phyloP scores from a whole-genome alignment of 2,888 invertebrate genomes.

The Parnassius glacialis region DNA sequence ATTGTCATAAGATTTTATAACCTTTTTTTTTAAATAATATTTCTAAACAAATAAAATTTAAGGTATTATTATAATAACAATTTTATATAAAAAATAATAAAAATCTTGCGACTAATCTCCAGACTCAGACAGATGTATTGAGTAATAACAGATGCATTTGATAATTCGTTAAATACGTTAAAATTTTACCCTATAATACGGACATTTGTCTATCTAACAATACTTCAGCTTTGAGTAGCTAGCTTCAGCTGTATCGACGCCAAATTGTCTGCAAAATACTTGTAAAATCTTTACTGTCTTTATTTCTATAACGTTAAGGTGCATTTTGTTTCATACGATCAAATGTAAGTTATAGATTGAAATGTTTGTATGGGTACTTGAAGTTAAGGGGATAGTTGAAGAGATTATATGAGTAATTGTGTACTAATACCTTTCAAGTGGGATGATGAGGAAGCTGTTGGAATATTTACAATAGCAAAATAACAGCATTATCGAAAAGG shows the following conservation, averaged over 20 bases:
- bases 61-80: not conserved
- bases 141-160: constrained; percentile 12
- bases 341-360: constrained; percentile 29
- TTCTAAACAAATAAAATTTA: not conserved
- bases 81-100: no score
- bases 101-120: no score
- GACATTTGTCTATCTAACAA: constrained; percentile 64
- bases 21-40: not conserved
- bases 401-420: constrained; percentile 72
- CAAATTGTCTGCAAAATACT: constrained; percentile 32
- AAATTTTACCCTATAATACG: constrained; percentile 9
- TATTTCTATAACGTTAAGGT: constrained; percentile 30
- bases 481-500: constrained; percentile 1
- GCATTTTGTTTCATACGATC: constrained; percentile 34
- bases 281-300: constrained; percentile 18
- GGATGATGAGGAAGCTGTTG: constrained; percentile 38
- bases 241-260: constrained; percentile 56
- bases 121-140: not conserved
- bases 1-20: not conserved
- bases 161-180: constrained; percentile 11
- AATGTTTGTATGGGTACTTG: constrained; percentile 60
- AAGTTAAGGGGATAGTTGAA: constrained; percentile 64
- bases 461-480: constrained; percentile 13
- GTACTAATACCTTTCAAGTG: constrained; percentile 63
- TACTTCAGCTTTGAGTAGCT: constrained; percentile 49